phyloP scores from a whole-genome alignment of 2,888 invertebrate genomes.

The Synergus gifuensis region DNA sequence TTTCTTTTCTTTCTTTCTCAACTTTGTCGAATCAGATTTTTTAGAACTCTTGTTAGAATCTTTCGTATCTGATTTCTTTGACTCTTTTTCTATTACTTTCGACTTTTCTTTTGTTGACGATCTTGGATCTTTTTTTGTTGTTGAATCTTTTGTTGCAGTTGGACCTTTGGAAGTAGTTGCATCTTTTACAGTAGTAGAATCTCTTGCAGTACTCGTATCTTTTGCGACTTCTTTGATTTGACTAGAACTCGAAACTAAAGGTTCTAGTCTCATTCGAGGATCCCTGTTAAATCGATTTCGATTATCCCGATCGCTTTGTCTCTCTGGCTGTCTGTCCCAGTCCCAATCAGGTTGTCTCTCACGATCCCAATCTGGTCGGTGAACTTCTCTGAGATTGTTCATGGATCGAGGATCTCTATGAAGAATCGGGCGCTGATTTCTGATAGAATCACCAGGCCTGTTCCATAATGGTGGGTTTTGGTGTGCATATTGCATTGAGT shows the following conservation, averaged over 20 bases:
- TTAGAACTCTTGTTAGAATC: neutral
- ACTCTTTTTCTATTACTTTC: neutral
- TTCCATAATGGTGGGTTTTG: constrained; percentile 24
- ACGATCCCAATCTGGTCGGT: neutral
- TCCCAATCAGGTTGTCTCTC: constrained; percentile 14
- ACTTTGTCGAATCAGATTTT: constrained; percentile 45
- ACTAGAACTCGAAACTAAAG: neutral
- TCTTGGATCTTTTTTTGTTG: neutral
- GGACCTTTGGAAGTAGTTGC: neutral
- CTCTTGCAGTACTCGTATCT: neutral
- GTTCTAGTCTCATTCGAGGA: constrained; percentile 30
- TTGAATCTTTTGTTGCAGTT: neutral
- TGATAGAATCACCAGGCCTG: neutral
- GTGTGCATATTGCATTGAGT: constrained; percentile 11
- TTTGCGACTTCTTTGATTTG: neutral
- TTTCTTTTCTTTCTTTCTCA: constrained; percentile 45
- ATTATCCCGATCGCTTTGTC: constrained; percentile 33
- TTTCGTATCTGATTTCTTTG: constrained; percentile 40
- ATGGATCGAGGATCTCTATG: constrained; percentile 47
- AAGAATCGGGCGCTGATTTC: constrained; percentile 19
- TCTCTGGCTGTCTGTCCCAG: neutral
- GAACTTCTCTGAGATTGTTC: neutral
- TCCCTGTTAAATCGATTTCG: constrained; percentile 51
- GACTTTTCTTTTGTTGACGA: constrained; percentile 8
- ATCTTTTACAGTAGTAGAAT: neutral